Evolutionary conservation across 1,140 invertebrate genomes (phyloP).

Genomic region (Caenorhabditis briggsae): DNA sequence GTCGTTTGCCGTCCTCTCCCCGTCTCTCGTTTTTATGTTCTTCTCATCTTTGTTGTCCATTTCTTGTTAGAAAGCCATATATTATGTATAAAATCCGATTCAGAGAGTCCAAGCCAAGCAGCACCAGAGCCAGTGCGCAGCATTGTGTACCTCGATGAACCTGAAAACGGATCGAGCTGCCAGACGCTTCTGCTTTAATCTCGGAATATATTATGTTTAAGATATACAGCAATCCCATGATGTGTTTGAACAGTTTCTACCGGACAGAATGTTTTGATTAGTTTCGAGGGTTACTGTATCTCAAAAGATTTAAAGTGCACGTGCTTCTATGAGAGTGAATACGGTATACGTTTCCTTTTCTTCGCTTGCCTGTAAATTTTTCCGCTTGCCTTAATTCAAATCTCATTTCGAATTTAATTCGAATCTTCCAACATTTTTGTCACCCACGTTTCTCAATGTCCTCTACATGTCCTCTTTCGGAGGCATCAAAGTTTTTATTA

Average conservation of each 20-base stretch:
- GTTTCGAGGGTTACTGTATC: too few relatives aligned
- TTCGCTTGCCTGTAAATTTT: conserved; percentile 8
- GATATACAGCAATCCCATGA: too few relatives aligned
- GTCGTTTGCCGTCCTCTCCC: not conserved
- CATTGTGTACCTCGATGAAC: conserved; percentile 48
- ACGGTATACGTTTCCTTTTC: not conserved
- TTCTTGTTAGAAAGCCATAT: not conserved
- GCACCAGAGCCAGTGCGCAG: conserved; percentile 15
- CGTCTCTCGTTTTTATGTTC: too few relatives aligned
- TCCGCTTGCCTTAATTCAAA: conserved; percentile 2
- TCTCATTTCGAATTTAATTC: not conserved
- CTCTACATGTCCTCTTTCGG: not conserved
- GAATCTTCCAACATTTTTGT: not conserved
- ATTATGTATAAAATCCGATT: conserved; percentile 5
- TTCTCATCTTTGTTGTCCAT: not conserved
- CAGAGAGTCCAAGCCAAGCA: conserved; percentile 17
- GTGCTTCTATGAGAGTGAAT: too few relatives aligned
- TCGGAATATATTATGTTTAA: too few relatives aligned
- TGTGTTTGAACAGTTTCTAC: too few relatives aligned
- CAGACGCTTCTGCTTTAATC: conserved; percentile 42
- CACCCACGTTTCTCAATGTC: not conserved
- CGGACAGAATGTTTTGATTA: too few relatives aligned
- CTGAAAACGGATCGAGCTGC: conserved; percentile 31
- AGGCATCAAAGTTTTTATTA: not conserved
- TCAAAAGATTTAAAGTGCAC: too few relatives aligned